These are phyloP conservation scores for Dasypogon diadema DNA, from an alignment of 2,888 invertebrate genomes.

Conservation along the genomic window DNA sequence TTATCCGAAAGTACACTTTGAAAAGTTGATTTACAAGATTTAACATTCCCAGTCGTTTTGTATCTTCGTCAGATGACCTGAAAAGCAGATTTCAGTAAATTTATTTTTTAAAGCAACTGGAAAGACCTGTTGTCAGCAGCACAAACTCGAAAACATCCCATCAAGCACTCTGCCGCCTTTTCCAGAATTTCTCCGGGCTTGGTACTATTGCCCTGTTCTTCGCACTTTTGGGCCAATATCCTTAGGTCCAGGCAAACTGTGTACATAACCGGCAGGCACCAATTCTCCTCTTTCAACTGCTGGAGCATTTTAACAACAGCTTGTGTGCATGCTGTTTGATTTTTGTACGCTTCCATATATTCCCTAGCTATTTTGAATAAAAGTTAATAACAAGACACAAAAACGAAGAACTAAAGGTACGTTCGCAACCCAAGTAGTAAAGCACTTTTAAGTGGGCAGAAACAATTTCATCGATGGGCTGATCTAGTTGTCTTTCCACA, in stretches of 20 bases:
- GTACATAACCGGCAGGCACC: slow-evolving; percentile 96
- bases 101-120: background rate
- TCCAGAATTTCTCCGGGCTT: slow-evolving; percentile 76
- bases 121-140: slow-evolving; percentile 86
- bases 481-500: slow-evolving; percentile 77
- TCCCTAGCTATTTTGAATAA: slow-evolving; percentile 64
- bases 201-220: slow-evolving; percentile 70
- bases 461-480: slow-evolving; percentile 82
- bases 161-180: slow-evolving; percentile 92
- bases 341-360: slow-evolving; percentile 79
- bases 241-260: slow-evolving; percentile 89
- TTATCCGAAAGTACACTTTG: slow-evolving; percentile 93
- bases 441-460: slow-evolving; percentile 80
- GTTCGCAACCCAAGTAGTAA: slow-evolving; percentile 67
- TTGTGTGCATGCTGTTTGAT: slow-evolving; percentile 83
- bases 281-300: slow-evolving; percentile 93
- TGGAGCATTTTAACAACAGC: slow-evolving; percentile 86
- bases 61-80: slow-evolving; percentile 84
- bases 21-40: slow-evolving; percentile 96
- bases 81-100: slow-evolving; percentile 47
- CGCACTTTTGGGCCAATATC: slow-evolving; percentile 84
- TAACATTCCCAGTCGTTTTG: slow-evolving; percentile 96
- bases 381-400: background rate
- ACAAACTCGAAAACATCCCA: slow-evolving; percentile 94
- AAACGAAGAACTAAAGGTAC: slow-evolving; percentile 64